Evolutionary conservation across 1,140 invertebrate genomes (phyloP).

Genomic region (Brachystomella parvula): DNA sequence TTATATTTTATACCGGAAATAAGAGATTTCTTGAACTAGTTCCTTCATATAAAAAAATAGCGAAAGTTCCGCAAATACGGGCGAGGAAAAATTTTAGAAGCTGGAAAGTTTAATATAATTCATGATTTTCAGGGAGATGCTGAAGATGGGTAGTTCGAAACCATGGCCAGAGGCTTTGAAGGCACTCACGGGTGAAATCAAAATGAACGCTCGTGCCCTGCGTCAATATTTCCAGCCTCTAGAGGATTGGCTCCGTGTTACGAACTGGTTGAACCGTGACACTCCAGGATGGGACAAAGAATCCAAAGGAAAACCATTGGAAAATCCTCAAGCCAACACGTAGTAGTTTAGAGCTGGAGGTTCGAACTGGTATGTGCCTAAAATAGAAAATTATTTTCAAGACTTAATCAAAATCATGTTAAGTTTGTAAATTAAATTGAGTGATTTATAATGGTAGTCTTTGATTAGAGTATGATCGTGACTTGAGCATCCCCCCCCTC

Average conservation of each 20-base stretch:
- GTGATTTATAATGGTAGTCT: too few relatives aligned
- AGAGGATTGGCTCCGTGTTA: conserved; percentile 74
- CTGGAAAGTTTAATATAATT: not conserved
- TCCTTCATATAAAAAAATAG: not conserved
- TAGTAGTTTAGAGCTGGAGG: too few relatives aligned
- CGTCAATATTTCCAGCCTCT: conserved; percentile 46
- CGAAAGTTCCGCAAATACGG: not conserved
- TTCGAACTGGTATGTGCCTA: too few relatives aligned
- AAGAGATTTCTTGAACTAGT: not conserved
- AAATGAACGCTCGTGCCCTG: conserved; percentile 43
- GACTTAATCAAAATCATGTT: too few relatives aligned
- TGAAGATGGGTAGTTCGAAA: conserved; percentile 45
- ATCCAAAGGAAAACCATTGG: not conserved
- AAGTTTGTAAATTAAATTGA: too few relatives aligned
- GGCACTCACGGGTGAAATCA: conserved; percentile 42
- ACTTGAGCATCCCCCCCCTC: too few relatives aligned
- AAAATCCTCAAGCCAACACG: too few relatives aligned
- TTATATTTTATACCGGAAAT: too few relatives aligned
- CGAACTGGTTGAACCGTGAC: conserved; percentile 69
- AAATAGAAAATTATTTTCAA: too few relatives aligned
- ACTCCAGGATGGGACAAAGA: conserved; percentile 62
- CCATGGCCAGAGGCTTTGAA: conserved; percentile 46
- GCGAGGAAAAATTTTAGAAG: not conserved
- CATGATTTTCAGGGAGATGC: conserved; percentile 41
- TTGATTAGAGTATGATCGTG: too few relatives aligned